phyloP scores from a whole-genome alignment of 2,113 vertebrate species.

The Macrotus californicus region DNA sequence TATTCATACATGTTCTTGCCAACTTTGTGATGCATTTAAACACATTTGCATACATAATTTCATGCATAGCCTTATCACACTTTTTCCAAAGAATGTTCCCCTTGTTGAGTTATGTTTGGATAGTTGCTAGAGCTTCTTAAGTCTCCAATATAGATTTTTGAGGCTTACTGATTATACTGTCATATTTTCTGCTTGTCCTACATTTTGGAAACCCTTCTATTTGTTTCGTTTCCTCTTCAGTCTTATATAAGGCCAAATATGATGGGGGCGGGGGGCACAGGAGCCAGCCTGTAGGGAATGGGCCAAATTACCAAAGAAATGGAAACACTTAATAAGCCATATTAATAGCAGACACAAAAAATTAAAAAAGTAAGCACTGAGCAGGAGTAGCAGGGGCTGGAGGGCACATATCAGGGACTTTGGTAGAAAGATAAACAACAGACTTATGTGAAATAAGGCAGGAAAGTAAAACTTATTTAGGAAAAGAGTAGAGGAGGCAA shows the following conservation, averaged over 20 bases:
- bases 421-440: background rate
- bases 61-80: background rate
- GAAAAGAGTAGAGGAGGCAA: background rate
- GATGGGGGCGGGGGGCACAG: slow-evolving; percentile 5
- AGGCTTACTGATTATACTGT: background rate
- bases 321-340: background rate
- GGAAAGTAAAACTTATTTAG: background rate
- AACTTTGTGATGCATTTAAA: background rate
- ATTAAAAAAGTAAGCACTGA: background rate
- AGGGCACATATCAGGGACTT: background rate
- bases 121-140: background rate
- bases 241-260: background rate
- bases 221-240: background rate
- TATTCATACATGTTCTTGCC: background rate
- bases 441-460: background rate
- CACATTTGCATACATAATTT: background rate
- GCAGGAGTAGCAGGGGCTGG: background rate
- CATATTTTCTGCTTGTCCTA: slow-evolving; percentile 1
- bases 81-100: background rate
- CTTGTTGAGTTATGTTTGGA: background rate
- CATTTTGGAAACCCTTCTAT: background rate
- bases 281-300: background rate
- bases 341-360: background rate
- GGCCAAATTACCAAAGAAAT: slow-evolving; percentile 1
- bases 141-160: background rate